Evolutionary conservation across 1,140 invertebrate species (phyloP), one percentile per base, ranked within the genome.

Genomic region (Drusus annulatus): DNA sequence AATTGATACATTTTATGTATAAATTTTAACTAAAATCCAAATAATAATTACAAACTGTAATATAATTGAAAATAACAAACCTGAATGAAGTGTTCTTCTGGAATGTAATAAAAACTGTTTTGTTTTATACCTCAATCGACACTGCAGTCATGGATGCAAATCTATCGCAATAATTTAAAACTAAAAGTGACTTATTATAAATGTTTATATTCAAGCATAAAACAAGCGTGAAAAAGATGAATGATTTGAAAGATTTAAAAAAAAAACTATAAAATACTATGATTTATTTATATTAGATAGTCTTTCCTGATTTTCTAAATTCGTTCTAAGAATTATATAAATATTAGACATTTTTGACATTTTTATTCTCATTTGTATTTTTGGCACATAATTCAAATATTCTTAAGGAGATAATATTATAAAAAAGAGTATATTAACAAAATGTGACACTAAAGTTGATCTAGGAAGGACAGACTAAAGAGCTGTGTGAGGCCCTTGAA

Each of bases 401-500:
- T 79, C 16, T 71, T 73, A 79, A 62, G 68, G 62, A 78, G 63
- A 78, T 56, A 71, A 56, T 54, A 78, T 71, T 50, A 60, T 58
- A 79, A 73, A 21, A 56, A 56, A 56, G 63, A 62, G 60, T 71
- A 71, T 71, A 60, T 52, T 54, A 45, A 78, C 60, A 51, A 78
- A 65, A 78, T 68, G 31, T 78, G 60, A 78, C 54, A 80, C 19
- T 73, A 68, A 52, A 65, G 21, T 54, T 75, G 71, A 65, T 78
- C 62, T 63, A 19, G 28, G 23, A 45, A 45, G 63, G 76, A 79
- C 65, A 79, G 76, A 77, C 69, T 76, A 79, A 77, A 36, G 80
- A 81, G 80, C 69, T 79, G 77, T 82, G 81, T 82, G 77, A 79
- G 63, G 21, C 73, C 80, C 81, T 45, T 25, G 23, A 77, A 23